Base-by-base conservation (phyloP, 2,888 invertebrate species). In the Erannis defoliaria region DNA sequence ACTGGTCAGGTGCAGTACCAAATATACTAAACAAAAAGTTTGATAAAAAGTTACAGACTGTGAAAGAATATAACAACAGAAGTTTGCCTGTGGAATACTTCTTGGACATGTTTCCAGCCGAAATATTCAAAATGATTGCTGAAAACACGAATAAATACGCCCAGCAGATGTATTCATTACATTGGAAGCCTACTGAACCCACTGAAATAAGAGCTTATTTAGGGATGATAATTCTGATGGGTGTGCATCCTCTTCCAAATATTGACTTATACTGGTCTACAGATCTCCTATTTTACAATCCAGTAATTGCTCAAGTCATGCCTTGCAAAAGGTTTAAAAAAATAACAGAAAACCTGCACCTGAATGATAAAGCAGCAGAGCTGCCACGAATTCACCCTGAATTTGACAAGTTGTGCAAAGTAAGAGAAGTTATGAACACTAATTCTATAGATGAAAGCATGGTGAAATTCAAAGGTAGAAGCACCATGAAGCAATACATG, bases 331-430 rank as follows among this genome's bases (percentile, higher is more conserved):
- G 68, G 50, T 73, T 70, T 40, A 64, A 71, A 56, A 71, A 71
- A 64, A 66, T 66, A 12, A 55, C 59, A 16, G 65, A 71, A 65
- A 68, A 68, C 46, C 31, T 73, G 9, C 71, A 71, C 50, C 12
- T 66, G 35, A 64, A 54, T 50, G 58, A 72, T 40, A 66, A 57
- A 55, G 53, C 48, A 26, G 54, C 42, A 40, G 65, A 64, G 49
- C 46, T 63, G 43, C 55, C 56, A 46, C 58, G 60, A 33, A 53
- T 23, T 31, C 43, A 62, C 33, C 50, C 64, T 12, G 54, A 55
- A 1, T 61, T 57, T 56, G 71, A 71, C 42, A 67, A 67, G 57
- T 65, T 71, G 38, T 59, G 59, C 31, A 70, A 71, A 68, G 33
- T 70, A 38, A 54, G 67, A 62, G 62, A 64, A 48, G 18, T 64